phyloP scores from a whole-genome alignment of 2,113 vertebrate species.

The Taurulus bubalis region DNA sequence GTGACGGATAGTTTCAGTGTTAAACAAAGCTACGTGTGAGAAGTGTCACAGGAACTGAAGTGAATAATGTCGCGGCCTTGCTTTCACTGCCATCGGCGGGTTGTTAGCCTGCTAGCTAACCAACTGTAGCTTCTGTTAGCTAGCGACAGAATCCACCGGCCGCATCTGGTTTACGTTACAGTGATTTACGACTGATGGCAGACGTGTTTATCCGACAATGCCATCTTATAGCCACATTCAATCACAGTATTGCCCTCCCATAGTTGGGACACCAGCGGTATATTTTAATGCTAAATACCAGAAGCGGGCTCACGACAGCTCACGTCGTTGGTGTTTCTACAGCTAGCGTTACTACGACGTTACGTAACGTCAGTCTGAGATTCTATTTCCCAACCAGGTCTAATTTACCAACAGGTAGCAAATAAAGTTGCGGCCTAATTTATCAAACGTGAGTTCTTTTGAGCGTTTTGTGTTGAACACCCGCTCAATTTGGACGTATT shows the following conservation, averaged over 20 bases:
- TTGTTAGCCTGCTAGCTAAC: conserved; percentile 58
- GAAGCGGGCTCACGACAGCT: conserved; percentile 39
- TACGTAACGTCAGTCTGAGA: conserved; percentile 58
- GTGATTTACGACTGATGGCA: neutral
- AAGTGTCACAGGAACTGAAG: no score
- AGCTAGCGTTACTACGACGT: conserved; percentile 36
- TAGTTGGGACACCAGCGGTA: no score
- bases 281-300: neutral
- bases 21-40: neutral
- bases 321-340: conserved; percentile 42
- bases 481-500: neutral
- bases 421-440: neutral
- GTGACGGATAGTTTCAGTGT: rapidly evolving
- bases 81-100: conserved; percentile 31
- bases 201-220: neutral
- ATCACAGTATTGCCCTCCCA: rapidly evolving
- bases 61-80: conserved; percentile 33
- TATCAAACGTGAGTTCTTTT: neutral
- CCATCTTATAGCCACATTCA: neutral
- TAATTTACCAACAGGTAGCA: neutral
- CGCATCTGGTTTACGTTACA: conserved; percentile 12
- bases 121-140: conserved; percentile 51
- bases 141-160: neutral
- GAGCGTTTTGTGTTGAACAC: neutral
- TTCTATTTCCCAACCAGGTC: conserved; percentile 7